Percentiles rank a stretch among this genome's conserved stretches.
These are phyloP conservation scores for Diplodus puntazzo DNA, from an alignment of 2,797 vertebrate species.

Conservation along the genomic window DNA sequence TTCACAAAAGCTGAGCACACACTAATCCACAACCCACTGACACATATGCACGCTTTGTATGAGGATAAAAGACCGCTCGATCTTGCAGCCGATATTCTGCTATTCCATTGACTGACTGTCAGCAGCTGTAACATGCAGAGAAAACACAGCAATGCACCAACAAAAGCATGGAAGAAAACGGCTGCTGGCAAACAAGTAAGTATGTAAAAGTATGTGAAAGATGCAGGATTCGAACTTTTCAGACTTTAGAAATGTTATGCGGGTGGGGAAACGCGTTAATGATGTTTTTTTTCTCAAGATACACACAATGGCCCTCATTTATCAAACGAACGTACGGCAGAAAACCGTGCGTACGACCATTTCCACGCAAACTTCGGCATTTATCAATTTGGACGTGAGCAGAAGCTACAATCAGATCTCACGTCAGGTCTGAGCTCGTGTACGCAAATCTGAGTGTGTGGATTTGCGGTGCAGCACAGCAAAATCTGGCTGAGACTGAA, in stretches of 20 bases:
- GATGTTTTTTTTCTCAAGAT: neutral
- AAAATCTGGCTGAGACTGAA: too few relatives aligned
- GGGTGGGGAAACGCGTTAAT: neutral
- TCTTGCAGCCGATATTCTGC: neutral
- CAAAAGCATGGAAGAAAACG: neutral
- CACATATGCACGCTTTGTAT: too few relatives aligned
- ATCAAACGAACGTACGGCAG: too few relatives aligned
- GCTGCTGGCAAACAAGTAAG: neutral
- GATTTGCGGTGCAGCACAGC: too few relatives aligned
- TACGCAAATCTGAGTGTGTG: too few relatives aligned
- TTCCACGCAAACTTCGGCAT: too few relatives aligned
- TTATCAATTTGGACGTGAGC: too few relatives aligned
- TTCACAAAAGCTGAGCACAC: neutral
- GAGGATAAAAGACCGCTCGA: neutral
- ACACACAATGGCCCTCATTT: too few relatives aligned
- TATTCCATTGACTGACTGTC: neutral
- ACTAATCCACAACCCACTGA: neutral
- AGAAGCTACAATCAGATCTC: too few relatives aligned
- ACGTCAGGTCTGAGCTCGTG: too few relatives aligned
- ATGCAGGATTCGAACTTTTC: neutral
- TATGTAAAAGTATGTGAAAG: neutral
- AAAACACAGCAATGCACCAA: neutral
- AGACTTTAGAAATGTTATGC: neutral
- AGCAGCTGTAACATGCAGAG: neutral
- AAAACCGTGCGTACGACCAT: too few relatives aligned